A percentile compares a stretch with the other conserved stretches of the same genome.
phyloP scores from a whole-genome alignment of 1,140 invertebrate species.

The Drosophila nebulosa region DNA sequence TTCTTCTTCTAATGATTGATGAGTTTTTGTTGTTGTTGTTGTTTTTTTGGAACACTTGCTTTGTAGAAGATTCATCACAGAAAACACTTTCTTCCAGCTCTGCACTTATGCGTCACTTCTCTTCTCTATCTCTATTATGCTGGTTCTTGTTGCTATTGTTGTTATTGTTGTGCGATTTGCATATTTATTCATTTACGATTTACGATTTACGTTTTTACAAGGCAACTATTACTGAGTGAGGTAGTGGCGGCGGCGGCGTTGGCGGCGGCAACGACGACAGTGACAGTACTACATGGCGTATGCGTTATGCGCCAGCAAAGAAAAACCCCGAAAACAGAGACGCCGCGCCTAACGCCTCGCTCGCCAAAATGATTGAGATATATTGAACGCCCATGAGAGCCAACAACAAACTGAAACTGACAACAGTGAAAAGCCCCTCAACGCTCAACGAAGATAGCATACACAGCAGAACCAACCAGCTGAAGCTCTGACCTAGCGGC shows the following conservation, averaged over 20 bases:
- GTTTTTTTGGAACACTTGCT: slow-evolving; percentile 57
- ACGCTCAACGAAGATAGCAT: slow-evolving; percentile 32
- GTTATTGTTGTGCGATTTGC: slow-evolving; percentile 25
- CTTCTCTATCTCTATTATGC: slow-evolving; percentile 6
- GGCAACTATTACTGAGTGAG: slow-evolving; percentile 3
- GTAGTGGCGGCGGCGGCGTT: not conserved
- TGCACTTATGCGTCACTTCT: slow-evolving; percentile 26
- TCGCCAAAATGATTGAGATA: slow-evolving; percentile 68
- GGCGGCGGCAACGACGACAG: not conserved
- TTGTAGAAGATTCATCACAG: slow-evolving; percentile 70
- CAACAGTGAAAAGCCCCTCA: slow-evolving; percentile 31
- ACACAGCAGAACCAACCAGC: slow-evolving; percentile 16
- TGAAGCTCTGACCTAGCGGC: not conserved
- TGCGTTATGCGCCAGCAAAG: slow-evolving; percentile 40
- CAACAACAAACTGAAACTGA: not conserved
- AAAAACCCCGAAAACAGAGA: slow-evolving; percentile 21
- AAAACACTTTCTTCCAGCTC: slow-evolving; percentile 18
- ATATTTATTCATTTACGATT: slow-evolving; percentile 50
- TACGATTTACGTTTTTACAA: slow-evolving; percentile 20
- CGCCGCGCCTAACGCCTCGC: slow-evolving; percentile 37
- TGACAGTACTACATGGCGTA: slow-evolving; percentile 56
- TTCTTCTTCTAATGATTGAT: not conserved
- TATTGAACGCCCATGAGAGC: slow-evolving; percentile 35
- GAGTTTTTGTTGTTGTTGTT: slow-evolving; percentile 11
- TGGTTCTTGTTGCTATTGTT: slow-evolving; percentile 9